Evolutionary conservation across 2,113 vertebrate genomes (phyloP).

Genomic region (Leptosomus discolor): DNA sequence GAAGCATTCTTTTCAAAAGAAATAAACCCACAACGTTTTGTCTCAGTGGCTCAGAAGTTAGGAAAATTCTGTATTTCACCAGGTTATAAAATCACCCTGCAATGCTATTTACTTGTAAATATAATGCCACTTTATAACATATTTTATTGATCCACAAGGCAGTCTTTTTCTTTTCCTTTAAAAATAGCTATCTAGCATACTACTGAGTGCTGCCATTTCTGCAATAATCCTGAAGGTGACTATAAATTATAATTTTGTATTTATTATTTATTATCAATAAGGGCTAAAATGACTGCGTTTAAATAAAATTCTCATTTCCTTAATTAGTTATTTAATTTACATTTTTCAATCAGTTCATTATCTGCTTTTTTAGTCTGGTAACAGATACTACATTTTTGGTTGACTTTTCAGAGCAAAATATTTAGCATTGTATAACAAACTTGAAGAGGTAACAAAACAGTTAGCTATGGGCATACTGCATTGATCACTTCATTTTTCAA

Average conservation of each 20-base stretch:
- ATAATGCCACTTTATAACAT: neutral
- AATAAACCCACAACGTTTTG: neutral
- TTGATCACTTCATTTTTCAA: neutral
- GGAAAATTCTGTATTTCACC: slow-evolving; percentile 9
- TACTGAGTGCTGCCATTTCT: neutral
- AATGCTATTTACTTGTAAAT: neutral
- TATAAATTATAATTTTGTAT: neutral
- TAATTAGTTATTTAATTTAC: neutral
- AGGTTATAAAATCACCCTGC: neutral
- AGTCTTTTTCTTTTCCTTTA: neutral
- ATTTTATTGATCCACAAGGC: neutral
- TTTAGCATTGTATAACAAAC: neutral
- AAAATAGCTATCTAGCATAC: neutral
- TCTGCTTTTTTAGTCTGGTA: neutral
- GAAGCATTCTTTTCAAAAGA: neutral
- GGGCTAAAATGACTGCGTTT: neutral
- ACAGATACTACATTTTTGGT: neutral
- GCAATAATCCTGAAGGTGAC: neutral
- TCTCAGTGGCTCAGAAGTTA: neutral
- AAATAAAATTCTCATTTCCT: neutral
- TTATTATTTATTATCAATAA: neutral
- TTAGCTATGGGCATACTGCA: neutral
- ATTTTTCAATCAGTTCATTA: neutral
- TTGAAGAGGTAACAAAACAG: neutral
- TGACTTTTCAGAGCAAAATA: neutral